These are phyloP conservation scores for Ophonus ardosiacus DNA, from an alignment of 2,888 invertebrate species.

Conservation along the genomic window DNA sequence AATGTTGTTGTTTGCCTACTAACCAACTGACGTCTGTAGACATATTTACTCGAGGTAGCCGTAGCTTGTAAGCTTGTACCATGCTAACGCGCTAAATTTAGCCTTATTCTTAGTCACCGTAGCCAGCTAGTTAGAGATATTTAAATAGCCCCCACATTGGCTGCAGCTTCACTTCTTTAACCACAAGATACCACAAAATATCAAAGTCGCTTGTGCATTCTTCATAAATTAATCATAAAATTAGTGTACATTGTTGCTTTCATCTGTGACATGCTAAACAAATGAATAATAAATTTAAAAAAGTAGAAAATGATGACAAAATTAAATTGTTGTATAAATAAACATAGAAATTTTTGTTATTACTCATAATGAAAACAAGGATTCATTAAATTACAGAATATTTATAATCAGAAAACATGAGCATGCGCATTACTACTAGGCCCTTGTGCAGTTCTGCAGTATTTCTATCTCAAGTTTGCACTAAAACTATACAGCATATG, in stretches of 20 bases:
- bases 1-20: conserved; percentile 60
- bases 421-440: background rate
- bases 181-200: background rate
- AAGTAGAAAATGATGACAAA: too few species aligned
- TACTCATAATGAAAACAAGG: too few species aligned
- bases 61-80: conserved; percentile 11
- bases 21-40: conserved; percentile 59
- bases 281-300: too few species aligned
- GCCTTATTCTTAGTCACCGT: conserved; percentile 28
- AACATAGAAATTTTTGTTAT: too few species aligned
- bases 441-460: background rate
- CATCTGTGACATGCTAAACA: too few species aligned
- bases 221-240: too few species aligned
- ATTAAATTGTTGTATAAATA: too few species aligned
- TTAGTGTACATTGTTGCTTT: too few species aligned
- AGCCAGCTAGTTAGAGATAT: conserved; percentile 18
- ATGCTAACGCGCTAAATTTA: conserved; percentile 37
- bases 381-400: too few species aligned
- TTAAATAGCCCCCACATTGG: conserved; percentile 12
- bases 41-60: conserved; percentile 15
- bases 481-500: background rate
- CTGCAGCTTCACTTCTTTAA: background rate
- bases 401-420: background rate
- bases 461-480: background rate
- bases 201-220: background rate